Conservation (phyloP, 2,113 vertebrate genomes). For the Catharus minimus region DNA sequence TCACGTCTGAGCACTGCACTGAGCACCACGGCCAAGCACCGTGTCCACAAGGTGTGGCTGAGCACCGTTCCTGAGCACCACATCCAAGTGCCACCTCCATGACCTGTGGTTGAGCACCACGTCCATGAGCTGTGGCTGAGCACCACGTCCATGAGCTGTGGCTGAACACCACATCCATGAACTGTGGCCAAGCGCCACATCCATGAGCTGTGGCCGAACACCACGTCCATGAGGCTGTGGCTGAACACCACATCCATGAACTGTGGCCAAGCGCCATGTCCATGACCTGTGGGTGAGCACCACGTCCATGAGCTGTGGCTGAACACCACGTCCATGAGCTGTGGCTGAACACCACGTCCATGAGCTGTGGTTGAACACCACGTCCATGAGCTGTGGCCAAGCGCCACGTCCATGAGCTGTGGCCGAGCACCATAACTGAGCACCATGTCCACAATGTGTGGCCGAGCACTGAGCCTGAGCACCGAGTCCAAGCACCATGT, state of each 20-base stretch:
- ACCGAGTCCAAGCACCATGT: neutral
- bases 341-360: neutral
- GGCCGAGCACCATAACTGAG: fast-evolving
- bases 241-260: too few relatives aligned
- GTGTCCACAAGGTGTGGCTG: fast-evolving
- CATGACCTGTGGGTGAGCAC: too few relatives aligned
- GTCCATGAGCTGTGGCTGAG: too few relatives aligned
- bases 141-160: too few relatives aligned
- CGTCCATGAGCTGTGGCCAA: neutral
- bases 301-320: too few relatives aligned
- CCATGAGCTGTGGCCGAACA: too few relatives aligned
- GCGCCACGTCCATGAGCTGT: fast-evolving
- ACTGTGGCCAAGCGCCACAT: too few relatives aligned
- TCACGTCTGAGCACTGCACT: neutral
- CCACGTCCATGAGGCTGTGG: too few relatives aligned
- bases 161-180: too few relatives aligned
- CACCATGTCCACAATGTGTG: fast-evolving
- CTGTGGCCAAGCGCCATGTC: too few relatives aligned
- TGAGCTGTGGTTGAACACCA: neutral
- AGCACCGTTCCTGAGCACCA: neutral
- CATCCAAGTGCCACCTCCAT: too few relatives aligned
- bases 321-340: neutral
- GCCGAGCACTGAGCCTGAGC: neutral
- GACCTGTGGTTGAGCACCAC: too few relatives aligned
- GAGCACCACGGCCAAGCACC: neutral